phyloP scores from a whole-genome alignment of 2,888 invertebrate genomes.

The Norana najaformis region DNA sequence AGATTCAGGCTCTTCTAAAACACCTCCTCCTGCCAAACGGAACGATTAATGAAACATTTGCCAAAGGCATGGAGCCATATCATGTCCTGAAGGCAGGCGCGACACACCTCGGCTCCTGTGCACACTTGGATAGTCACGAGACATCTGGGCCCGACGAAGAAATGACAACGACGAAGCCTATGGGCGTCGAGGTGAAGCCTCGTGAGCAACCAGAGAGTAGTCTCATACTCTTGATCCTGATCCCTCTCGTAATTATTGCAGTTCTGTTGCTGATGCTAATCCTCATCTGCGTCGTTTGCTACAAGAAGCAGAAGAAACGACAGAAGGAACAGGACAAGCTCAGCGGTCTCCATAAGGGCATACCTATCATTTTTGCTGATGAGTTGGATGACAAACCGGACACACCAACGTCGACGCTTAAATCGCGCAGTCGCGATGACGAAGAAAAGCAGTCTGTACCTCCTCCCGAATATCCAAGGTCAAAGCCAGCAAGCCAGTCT shows the following conservation, averaged over 20 bases:
- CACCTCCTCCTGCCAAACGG: slow-evolving; percentile 59
- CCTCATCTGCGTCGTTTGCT: slow-evolving; percentile 84
- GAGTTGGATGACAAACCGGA: slow-evolving; percentile 73
- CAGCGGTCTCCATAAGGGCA: slow-evolving; percentile 67
- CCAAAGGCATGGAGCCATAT: slow-evolving; percentile 47
- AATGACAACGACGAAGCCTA: slow-evolving; percentile 33
- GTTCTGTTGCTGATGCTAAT: slow-evolving; percentile 85
- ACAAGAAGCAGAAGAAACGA: slow-evolving; percentile 73
- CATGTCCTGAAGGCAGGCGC: slow-evolving; percentile 35
- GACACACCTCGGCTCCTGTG: slow-evolving; percentile 36
- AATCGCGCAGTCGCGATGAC: slow-evolving; percentile 69
- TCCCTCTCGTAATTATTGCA: slow-evolving; percentile 78
- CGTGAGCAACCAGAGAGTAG: slow-evolving; percentile 34
- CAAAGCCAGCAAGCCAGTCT: slow-evolving; percentile 34
- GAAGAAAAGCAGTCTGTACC: slow-evolving; percentile 29
- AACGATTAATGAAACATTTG: slow-evolving; percentile 50
- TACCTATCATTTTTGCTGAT: slow-evolving; percentile 91
- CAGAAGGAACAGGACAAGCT: slow-evolving; percentile 75
- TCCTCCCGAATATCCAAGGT: slow-evolving; percentile 41
- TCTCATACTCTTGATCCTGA: slow-evolving; percentile 75
- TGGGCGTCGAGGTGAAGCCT: slow-evolving; percentile 25
- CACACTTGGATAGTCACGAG: slow-evolving; percentile 16
- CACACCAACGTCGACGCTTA: slow-evolving; percentile 71
- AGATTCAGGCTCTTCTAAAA: slow-evolving; percentile 27
- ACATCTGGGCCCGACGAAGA: background rate